phyloP scores from a whole-genome alignment of 2,797 vertebrate species.

The Falco columbarius region DNA sequence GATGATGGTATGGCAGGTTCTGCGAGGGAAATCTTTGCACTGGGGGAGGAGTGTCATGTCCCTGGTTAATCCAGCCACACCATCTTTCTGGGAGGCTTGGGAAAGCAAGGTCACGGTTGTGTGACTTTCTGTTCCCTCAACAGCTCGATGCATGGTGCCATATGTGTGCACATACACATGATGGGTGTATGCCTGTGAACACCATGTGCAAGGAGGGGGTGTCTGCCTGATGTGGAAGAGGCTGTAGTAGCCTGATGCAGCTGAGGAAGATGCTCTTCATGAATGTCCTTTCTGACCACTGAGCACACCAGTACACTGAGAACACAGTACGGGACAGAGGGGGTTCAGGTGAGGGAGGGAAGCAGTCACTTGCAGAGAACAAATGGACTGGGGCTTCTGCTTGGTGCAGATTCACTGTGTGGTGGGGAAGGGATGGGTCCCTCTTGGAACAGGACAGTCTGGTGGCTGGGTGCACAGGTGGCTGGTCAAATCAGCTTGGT shows the following conservation, averaged over 20 bases:
- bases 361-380: not conserved
- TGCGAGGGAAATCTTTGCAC: not conserved
- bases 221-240: not conserved
- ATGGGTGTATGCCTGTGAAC: not conserved
- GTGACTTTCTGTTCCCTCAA: not conserved
- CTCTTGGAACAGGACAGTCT: not conserved
- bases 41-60: not conserved
- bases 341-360: not conserved
- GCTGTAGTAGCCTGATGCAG: not conserved
- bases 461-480: not conserved
- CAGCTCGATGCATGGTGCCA: fast-evolving
- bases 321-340: not conserved
- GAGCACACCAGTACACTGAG: not conserved
- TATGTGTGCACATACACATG: fast-evolving
- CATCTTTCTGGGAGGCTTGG: not conserved
- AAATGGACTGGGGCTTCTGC: not conserved
- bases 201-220: fast-evolving
- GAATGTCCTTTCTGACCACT: not conserved
- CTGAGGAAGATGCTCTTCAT: not conserved
- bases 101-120: not conserved
- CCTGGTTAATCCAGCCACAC: not conserved
- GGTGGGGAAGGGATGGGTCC: not conserved
- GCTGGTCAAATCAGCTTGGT: not conserved
- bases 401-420: not conserved
- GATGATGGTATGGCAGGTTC: not conserved